phyloP scores from a whole-genome alignment of 30 jellyfish, hydroid and myxozoan species.

The Aurelia aurita region DNA sequence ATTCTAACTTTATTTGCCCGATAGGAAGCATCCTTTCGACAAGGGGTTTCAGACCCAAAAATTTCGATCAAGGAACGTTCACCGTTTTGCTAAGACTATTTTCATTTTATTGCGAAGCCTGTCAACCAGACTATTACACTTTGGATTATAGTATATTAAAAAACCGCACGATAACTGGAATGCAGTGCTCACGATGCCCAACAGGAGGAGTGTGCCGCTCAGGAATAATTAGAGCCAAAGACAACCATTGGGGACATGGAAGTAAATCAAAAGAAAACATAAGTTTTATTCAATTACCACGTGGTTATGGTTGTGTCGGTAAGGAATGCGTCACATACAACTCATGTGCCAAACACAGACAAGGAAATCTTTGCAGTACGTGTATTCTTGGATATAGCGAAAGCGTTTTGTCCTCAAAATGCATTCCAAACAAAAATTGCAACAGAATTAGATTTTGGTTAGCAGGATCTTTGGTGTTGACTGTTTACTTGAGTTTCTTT shows the following conservation, averaged over 20 bases:
- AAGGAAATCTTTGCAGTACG: background rate
- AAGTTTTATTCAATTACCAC: background rate
- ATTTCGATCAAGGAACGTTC: background rate
- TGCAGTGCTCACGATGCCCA: background rate
- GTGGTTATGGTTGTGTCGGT: background rate
- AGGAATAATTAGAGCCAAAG: slow-evolving; percentile 5
- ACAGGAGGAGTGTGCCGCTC: background rate
- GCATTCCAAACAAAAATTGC: background rate
- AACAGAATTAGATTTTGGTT: background rate
- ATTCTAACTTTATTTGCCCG: background rate
- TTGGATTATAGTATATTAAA: background rate
- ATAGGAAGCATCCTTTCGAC: background rate
- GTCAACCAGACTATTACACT: background rate
- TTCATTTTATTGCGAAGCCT: background rate
- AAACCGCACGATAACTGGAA: background rate
- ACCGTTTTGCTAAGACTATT: background rate
- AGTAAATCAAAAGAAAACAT: background rate
- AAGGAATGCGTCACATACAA: background rate
- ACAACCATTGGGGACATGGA: slow-evolving; percentile 2
- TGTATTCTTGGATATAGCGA: background rate
- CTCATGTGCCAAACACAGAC: background rate
- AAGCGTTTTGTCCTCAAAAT: background rate
- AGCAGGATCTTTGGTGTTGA: background rate
- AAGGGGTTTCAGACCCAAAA: background rate
- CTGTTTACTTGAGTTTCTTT: background rate